Percentiles rank a stretch among this genome's conserved stretches.
Evolutionary conservation across 2,797 vertebrate species (phyloP).

Genomic region (Spondyliosoma cantharus): DNA sequence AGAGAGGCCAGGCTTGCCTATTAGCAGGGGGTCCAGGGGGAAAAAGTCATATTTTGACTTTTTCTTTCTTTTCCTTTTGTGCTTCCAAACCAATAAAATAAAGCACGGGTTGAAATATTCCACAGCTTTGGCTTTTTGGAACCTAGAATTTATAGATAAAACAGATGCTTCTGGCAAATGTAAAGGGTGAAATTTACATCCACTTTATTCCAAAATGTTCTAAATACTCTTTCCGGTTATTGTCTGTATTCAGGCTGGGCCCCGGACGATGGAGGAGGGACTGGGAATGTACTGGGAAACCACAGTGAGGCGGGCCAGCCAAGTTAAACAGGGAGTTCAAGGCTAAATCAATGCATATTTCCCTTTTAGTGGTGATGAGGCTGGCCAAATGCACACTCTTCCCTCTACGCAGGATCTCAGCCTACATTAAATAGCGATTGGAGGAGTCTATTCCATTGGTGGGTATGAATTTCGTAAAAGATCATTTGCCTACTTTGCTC

Average conservation of each 20-base stretch:
- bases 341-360: conserved; percentile 85
- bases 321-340: conserved; percentile 85
- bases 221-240: conserved; percentile 85
- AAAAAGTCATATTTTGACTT: conserved; percentile 67
- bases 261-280: conserved; percentile 71
- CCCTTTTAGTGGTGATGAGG: conserved; percentile 77
- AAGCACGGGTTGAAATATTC: conserved; percentile 79
- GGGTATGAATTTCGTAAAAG: conserved; percentile 73
- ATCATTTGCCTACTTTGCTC: conserved; percentile 67
- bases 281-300: conserved; percentile 82
- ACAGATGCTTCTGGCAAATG: conserved; percentile 82
- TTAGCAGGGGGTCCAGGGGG: conserved; percentile 69
- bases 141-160: conserved; percentile 81
- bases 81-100: conserved; percentile 80
- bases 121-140: conserved; percentile 75
- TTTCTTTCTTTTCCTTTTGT: conserved; percentile 72
- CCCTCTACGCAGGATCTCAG: conserved; percentile 61
- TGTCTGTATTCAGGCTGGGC: conserved; percentile 78
- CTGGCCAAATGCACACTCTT: conserved; percentile 74
- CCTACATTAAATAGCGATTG: conserved; percentile 72
- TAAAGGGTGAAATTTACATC: conserved; percentile 82
- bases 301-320: conserved; percentile 75
- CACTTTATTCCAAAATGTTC: conserved; percentile 82
- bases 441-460: conserved; percentile 61
- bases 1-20: conserved; percentile 58